These are phyloP conservation scores for Ciconia boyciana DNA, from an alignment of 2,113 vertebrate species.

Conservation along the genomic window DNA sequence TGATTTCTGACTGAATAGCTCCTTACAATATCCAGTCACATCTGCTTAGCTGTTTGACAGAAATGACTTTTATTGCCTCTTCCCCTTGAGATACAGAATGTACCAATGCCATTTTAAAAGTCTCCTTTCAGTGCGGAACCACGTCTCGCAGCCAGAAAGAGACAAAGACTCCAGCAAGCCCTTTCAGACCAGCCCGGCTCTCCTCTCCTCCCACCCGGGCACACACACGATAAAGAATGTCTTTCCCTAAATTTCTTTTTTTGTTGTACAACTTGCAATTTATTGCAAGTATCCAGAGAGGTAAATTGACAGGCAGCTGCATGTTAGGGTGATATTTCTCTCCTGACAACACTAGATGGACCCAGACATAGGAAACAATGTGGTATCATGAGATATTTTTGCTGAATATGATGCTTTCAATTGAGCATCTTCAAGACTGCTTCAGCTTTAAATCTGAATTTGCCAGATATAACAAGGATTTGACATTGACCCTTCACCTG, in stretches of 20 bases:
- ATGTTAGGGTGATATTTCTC: neutral
- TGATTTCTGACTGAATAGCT: neutral
- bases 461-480: constrained; percentile 13
- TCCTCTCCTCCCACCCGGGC: neutral
- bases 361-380: neutral
- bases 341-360: neutral
- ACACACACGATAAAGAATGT: rapidly evolving
- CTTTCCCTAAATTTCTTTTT: neutral
- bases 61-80: neutral
- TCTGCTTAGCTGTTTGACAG: neutral
- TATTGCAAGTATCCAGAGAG: neutral
- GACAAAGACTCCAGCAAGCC: neutral
- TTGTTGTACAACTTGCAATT: neutral
- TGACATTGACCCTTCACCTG: constrained; percentile 47
- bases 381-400: constrained; percentile 1
- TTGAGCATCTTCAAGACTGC: neutral
- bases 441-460: constrained; percentile 36
- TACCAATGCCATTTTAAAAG: neutral
- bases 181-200: neutral
- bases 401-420: constrained; percentile 12
- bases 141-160: neutral
- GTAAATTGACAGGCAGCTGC: neutral
- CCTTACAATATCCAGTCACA: constrained; percentile 13
- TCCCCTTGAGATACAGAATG: neutral
- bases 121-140: neutral